Evolutionary conservation across 2,888 invertebrate genomes (phyloP), one percentile per base, ranked within the genome.

Genomic region (Ophion costatus): DNA sequence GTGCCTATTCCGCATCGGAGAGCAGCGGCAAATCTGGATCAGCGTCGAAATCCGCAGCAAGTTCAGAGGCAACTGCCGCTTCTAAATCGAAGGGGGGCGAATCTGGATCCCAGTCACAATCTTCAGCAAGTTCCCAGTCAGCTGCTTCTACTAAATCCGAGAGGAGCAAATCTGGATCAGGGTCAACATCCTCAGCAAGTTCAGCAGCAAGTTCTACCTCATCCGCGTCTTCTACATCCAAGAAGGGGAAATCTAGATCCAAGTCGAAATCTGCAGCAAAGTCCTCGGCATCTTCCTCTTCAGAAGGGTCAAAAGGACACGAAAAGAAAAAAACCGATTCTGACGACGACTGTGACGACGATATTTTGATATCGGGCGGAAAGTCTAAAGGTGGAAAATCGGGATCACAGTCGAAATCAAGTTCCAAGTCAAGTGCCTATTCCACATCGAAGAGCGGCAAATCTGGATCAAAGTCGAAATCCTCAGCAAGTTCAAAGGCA

Each of bases 11-110:
- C n/a, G n/a, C n/a, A n/a, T n/a, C n/a, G n/a, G n/a, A n/a, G n/a
- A n/a, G n/a, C n/a, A n/a, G n/a, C n/a, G n/a, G n/a, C 57, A 29
- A 57, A 51, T 71, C 57, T 4, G 24, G 7, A 56, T 71, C 57
- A 6, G 11, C 22, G 1, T 69, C 69, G 1, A 0, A 38, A 22
- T 67, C 67, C 17, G 42, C n/a, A 42, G 29, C 45, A 20, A 24
- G 17, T 0, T 10, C 64, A 51, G 11, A 45, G 5, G 1, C 75
- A 42, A 33, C 51, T n/a, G 2, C 73, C 38, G 6, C 6, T 38
- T 38, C 38, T 6, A 64, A 29, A 29, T 29, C 29, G 0, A 29
- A 29, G 29, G 29, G 29, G 29, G 29, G 29, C 57, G n/a, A 57
- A 24, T 71, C 57, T 4, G 24, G 7, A 56, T 71, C 57, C 11